Base-by-base conservation (phyloP, 2,888 invertebrate species). In the Cyclophora punctaria region DNA sequence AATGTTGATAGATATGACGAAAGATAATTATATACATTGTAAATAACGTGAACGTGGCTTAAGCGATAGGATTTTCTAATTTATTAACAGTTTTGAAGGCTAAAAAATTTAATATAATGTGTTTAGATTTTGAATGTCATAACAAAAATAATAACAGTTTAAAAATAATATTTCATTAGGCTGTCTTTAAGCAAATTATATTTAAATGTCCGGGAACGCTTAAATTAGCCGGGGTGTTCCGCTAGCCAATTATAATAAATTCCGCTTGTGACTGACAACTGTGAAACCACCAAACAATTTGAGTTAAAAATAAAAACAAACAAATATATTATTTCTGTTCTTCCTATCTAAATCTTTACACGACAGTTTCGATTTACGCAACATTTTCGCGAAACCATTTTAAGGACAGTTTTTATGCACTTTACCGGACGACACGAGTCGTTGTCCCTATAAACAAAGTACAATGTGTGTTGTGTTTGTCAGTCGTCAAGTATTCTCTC, bases 341-440 rank as follows among this genome's bases (percentile, higher is more conserved):
- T 37, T n/a, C 45, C 51, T 59, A 60, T 58, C 59, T 71, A 69
- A 69, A 69, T 71, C 64, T 57, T 60, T 49, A 48, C 48, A 46
- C 41, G 64, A 63, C 67, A 65, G 47, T 52, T 71, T 67, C 55
- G 61, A 67, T 68, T 69, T 63, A 58, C 62, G 48, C 42, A 58
- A 56, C 48, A 54, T 60, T 69, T 60, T 58, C 55, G 55, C 59
- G 46, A 55, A 62, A 60, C 56, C 49, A 52, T 61, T 64, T 52
- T 67, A 58, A 48, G 60, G 51, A 64, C 60, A 73, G 65, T 73
- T 61, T 77, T 79, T 75, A 78, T 66, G 69, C 54, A 46, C 49
- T 52, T 55, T 45, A 53, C 48, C 51, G 54, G 34, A 49, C 49
- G 45, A 50, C 51, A 47, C 60, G 58, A 58, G 64, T 67, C 71